phyloP scores from a whole-genome alignment of 1,140 invertebrate species.

The Bombus picipes region DNA sequence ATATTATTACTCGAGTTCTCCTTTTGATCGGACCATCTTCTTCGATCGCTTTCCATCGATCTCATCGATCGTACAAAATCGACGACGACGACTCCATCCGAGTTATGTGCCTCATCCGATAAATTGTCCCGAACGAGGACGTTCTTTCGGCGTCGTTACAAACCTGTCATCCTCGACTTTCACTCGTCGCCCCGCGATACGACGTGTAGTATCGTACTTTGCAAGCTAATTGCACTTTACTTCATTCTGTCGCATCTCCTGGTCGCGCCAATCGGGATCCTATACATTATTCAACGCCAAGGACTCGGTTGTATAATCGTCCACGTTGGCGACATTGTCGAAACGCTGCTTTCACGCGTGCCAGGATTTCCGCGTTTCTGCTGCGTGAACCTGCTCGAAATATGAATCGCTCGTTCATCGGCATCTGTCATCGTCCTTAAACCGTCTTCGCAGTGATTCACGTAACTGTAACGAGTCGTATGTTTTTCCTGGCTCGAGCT shows the following conservation, averaged over 20 bases:
- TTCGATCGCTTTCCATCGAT: constrained; percentile 28
- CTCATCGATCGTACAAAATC: constrained; percentile 7
- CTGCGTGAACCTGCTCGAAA: constrained; percentile 4
- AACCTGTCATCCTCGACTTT: constrained; percentile 53
- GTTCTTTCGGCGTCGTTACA: constrained; percentile 33
- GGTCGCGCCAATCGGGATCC: background rate
- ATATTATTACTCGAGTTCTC: background rate
- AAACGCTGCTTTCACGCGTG: constrained; percentile 58
- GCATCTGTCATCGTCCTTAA: background rate
- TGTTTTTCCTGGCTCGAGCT: background rate
- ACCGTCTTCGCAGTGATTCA: background rate
- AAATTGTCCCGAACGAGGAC: constrained; percentile 43
- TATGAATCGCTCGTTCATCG: constrained; percentile 9
- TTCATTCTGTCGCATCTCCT: constrained; percentile 34
- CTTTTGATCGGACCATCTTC: background rate
- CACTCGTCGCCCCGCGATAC: constrained; percentile 47
- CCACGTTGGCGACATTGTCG: constrained; percentile 42
- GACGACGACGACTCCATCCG: background rate
- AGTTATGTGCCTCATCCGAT: constrained; percentile 25
- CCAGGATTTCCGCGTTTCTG: constrained; percentile 62
- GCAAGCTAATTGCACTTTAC: constrained; percentile 55
- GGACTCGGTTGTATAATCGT: constrained; percentile 71
- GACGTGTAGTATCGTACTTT: constrained; percentile 29
- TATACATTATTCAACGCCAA: constrained; percentile 66
- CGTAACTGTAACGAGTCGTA: background rate